Evolutionary conservation across 2,797 vertebrate species (phyloP).

Genomic region (Hoplostethus mediterraneus): DNA sequence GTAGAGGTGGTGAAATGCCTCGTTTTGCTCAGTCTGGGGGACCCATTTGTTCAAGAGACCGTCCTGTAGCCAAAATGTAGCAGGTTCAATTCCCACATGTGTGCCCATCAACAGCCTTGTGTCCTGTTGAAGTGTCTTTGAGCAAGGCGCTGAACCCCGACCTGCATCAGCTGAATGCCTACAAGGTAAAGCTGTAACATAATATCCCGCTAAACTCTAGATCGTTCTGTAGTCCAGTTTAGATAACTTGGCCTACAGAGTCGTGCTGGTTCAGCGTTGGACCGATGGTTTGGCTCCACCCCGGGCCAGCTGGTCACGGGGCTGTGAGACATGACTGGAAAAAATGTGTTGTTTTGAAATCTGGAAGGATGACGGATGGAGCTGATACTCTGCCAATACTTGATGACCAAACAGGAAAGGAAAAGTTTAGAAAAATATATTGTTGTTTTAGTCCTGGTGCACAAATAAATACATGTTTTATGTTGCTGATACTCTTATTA

Average conservation of each 20-base stretch:
- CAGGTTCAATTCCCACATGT: neutral
- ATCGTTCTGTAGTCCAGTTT: neutral
- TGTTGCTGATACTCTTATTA: neutral
- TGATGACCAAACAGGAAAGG: neutral
- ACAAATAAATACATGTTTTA: neutral
- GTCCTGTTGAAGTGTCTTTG: neutral
- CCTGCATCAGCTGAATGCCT: neutral
- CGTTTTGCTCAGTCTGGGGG: too few relatives aligned
- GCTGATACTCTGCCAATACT: neutral
- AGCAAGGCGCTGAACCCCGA: neutral
- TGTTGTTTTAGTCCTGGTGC: too few relatives aligned
- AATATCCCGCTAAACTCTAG: constrained; percentile 25
- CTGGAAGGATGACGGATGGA: neutral
- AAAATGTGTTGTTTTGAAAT: constrained; percentile 20
- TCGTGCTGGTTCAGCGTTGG: constrained; percentile 16
- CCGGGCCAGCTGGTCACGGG: constrained; percentile 37
- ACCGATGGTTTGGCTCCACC: constrained; percentile 25
- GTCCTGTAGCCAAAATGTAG: neutral
- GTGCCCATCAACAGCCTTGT: neutral
- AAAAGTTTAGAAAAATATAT: neutral
- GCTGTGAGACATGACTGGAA: constrained; percentile 44
- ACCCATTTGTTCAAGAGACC: too few relatives aligned
- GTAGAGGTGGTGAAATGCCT: too few relatives aligned
- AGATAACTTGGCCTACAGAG: constrained; percentile 45
- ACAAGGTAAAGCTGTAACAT: neutral